phyloP scores from a whole-genome alignment of 2,797 vertebrate species.

The Ctenosaura bakeri region DNA sequence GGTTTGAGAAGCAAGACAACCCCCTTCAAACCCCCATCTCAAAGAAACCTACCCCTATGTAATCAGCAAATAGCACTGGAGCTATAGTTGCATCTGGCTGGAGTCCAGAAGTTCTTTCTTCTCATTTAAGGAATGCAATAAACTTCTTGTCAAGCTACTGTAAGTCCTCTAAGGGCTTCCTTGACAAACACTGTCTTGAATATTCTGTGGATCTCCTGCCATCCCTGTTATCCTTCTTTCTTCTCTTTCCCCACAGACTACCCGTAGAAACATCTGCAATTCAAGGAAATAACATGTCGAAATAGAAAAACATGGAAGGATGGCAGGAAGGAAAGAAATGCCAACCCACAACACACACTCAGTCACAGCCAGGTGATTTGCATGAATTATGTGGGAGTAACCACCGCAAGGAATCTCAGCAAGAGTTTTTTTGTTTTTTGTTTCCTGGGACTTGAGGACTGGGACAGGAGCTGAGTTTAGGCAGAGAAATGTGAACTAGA shows the following conservation, averaged over 20 bases:
- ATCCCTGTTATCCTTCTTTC: not conserved
- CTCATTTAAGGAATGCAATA: not conserved
- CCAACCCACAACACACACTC: not conserved
- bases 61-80: not conserved
- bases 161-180: not conserved
- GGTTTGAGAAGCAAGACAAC: not conserved
- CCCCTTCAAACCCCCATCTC: too few species aligned
- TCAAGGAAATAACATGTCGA: constrained; percentile 59
- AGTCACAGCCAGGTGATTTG: not conserved
- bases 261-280: constrained; percentile 11
- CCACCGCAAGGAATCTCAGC: not conserved
- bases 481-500: not conserved
- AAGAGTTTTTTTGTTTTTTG: not conserved
- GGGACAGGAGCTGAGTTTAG: not conserved
- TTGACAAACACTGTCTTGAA: not conserved
- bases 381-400: constrained; percentile 15
- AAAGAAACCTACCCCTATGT: too few species aligned
- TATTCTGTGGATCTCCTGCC: not conserved
- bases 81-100: not conserved
- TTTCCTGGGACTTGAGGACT: not conserved
- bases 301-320: constrained; percentile 15
- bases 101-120: not conserved
- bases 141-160: not conserved
- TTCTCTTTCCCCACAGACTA: constrained; percentile 8
- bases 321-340: constrained; percentile 14